Conservation (phyloP, 2,113 vertebrate genomes). For the Cranoglanis bouderius region DNA sequence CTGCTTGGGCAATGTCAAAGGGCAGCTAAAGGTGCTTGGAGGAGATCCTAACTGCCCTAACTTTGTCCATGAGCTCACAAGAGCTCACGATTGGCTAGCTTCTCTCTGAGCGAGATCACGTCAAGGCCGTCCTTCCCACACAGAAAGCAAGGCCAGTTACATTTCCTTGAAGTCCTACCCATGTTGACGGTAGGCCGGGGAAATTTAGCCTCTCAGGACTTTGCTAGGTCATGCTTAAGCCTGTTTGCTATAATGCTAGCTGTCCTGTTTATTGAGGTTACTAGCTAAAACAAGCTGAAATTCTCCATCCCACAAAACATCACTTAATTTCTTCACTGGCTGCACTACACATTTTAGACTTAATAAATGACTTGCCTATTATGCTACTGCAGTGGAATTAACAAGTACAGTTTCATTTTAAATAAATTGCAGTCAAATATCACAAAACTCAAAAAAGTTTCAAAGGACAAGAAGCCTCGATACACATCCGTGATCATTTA, state of each 20-base stretch:
- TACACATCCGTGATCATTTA: not conserved
- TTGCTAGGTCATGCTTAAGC: not conserved
- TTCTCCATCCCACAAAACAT: not conserved
- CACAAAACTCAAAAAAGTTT: not conserved
- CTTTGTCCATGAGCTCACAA: not conserved
- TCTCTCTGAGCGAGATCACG: not conserved
- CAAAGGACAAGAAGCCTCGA: not conserved
- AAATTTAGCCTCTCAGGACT: not conserved
- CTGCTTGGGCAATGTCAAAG: not conserved
- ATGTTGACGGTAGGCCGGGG: not conserved
- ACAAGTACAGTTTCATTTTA: not conserved
- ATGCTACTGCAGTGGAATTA: not conserved
- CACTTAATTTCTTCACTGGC: not conserved
- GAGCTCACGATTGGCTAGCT: not conserved
- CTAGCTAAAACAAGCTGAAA: not conserved
- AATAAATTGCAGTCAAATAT: not conserved
- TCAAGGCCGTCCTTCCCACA: not conserved
- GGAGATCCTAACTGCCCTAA: not conserved
- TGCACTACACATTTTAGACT: not conserved
- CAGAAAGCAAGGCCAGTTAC: not conserved
- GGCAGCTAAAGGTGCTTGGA: not conserved
- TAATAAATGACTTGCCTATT: not conserved
- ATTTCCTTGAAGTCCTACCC: not conserved
- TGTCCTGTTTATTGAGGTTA: not conserved
- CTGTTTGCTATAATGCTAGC: not conserved